A percentile compares a stretch with the other conserved stretches of the same genome.
phyloP scores from a whole-genome alignment of 1,140 invertebrate genomes.

The Monochamus saltuarius region DNA sequence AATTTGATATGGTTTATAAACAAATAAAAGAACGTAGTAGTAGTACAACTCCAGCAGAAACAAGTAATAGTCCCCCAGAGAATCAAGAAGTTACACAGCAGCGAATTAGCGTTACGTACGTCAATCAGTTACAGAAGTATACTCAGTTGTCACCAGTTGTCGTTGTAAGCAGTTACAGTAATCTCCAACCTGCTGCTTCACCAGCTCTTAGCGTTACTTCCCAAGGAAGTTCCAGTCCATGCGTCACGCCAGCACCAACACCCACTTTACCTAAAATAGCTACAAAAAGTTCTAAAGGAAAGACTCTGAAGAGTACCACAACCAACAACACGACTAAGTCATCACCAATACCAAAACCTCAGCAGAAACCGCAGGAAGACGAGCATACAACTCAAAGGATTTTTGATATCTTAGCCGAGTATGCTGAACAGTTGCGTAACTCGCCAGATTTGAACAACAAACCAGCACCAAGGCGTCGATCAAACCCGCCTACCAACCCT shows the following conservation, averaged over 20 bases:
- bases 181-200: conserved; percentile 58
- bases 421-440: conserved; percentile 76
- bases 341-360: conserved; percentile 64
- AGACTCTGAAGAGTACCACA: conserved; percentile 42
- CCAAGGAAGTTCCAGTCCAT: conserved; percentile 63
- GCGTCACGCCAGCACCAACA: conserved; percentile 57
- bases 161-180: conserved; percentile 60
- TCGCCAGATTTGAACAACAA: conserved; percentile 79
- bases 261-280: conserved; percentile 55
- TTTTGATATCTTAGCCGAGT: conserved; percentile 77
- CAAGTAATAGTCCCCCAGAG: conserved; percentile 23
- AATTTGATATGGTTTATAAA: conserved; percentile 80
- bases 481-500: conserved; percentile 73
- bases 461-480: conserved; percentile 71
- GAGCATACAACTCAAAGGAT: conserved; percentile 80
- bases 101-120: conserved; percentile 53
- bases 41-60: conserved; percentile 38
- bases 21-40: conserved; percentile 72
- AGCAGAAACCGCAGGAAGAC: conserved; percentile 78
- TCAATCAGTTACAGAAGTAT: conserved; percentile 57
- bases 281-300: conserved; percentile 57
- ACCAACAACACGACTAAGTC: conserved; percentile 57
- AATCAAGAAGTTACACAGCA: conserved; percentile 35
- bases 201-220: conserved; percentile 62
- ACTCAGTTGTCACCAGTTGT: conserved; percentile 59